These are phyloP conservation scores for Eidolon helvum DNA, from an alignment of 2,113 vertebrate species.

Conservation along the genomic window DNA sequence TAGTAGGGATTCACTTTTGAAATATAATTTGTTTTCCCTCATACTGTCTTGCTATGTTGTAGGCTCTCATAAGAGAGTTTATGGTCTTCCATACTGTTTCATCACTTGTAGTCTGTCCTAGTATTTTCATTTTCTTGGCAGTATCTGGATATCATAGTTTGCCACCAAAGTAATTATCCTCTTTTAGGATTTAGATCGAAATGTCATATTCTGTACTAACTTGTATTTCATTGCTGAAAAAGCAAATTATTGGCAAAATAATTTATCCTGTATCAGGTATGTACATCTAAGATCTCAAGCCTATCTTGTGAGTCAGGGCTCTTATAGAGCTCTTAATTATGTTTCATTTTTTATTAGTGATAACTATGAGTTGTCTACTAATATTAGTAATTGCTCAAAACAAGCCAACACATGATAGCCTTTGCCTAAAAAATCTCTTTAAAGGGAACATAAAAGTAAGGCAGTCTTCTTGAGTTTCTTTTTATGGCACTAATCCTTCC, in stretches of 20 bases:
- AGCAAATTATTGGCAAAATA: constrained; percentile 22
- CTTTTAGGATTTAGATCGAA: constrained; percentile 49
- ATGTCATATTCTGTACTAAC: background rate
- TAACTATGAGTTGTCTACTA: constrained; percentile 9
- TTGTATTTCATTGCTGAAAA: background rate
- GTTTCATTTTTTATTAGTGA: background rate
- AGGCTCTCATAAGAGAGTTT: constrained; percentile 54
- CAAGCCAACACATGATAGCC: background rate
- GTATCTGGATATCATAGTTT: constrained; percentile 35
- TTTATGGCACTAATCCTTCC: constrained; percentile 53
- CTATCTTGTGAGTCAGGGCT: background rate
- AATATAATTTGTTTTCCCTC: constrained; percentile 35
- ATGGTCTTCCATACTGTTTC: constrained; percentile 18
- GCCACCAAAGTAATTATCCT: constrained; percentile 41
- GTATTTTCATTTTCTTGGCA: constrained; percentile 48
- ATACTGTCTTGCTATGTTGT: background rate
- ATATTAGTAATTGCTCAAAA: constrained; percentile 29
- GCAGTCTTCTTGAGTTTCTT: constrained; percentile 43
- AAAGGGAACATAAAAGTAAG: constrained; percentile 47
- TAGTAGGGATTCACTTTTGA: constrained; percentile 38
- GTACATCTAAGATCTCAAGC: background rate
- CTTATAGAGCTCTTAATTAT: background rate
- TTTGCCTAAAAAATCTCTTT: constrained; percentile 55
- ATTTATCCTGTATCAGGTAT: background rate
- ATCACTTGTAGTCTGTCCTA: constrained; percentile 19